These are phyloP conservation scores for Anthoscopus minutus DNA, from an alignment of 2,113 vertebrate genomes.

Conservation along the genomic window DNA sequence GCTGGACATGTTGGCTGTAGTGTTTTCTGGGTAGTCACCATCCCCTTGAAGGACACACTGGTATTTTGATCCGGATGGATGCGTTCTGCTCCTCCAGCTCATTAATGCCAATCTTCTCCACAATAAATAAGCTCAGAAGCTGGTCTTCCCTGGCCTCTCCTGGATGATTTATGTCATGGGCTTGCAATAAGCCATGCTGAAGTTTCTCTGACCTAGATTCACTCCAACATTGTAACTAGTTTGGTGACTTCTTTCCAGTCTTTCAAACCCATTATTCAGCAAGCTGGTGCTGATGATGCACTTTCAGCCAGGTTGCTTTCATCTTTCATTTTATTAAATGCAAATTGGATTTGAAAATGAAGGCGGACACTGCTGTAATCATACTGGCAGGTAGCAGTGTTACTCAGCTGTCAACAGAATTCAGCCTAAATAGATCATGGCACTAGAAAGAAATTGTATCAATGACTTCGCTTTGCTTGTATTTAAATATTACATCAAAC, in stretches of 20 bases:
- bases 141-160: conserved; percentile 7
- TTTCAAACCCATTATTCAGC: conserved; percentile 61
- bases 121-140: neutral
- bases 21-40: neutral
- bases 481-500: conserved; percentile 56
- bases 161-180: conserved; percentile 44
- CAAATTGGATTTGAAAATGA: conserved; percentile 55
- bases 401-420: conserved; percentile 55
- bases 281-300: conserved; percentile 44
- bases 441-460: conserved; percentile 33
- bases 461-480: conserved; percentile 11
- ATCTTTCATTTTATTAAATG: conserved; percentile 60
- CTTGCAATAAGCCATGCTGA: conserved; percentile 31
- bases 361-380: conserved; percentile 44
- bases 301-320: conserved; percentile 51
- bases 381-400: conserved; percentile 17
- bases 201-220: conserved; percentile 47
- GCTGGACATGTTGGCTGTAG: rapidly evolving
- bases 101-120: conserved; percentile 30
- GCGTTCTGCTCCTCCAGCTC: neutral
- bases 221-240: neutral
- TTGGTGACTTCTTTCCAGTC: conserved; percentile 36
- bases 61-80: neutral
- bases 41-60: neutral
- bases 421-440: conserved; percentile 44